These are phyloP conservation scores for Pterostichus madidus DNA, from an alignment of 2,888 invertebrate genomes.

Conservation along the genomic window DNA sequence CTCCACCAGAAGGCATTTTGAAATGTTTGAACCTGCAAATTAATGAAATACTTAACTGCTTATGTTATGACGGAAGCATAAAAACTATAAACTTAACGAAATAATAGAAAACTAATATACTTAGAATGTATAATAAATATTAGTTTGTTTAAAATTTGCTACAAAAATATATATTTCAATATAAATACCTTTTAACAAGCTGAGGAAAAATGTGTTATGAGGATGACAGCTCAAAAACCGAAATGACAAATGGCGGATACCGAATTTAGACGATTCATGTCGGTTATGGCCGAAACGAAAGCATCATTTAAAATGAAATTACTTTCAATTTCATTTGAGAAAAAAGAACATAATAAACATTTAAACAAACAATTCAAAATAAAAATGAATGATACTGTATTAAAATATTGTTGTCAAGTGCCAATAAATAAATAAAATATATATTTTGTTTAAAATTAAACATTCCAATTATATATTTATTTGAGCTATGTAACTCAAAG, in stretches of 20 bases:
- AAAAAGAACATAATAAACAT: slow-evolving; percentile 4
- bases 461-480: neutral
- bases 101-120: neutral
- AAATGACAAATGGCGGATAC: slow-evolving; percentile 49
- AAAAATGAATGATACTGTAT: too few species aligned
- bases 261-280: slow-evolving; percentile 19
- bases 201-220: slow-evolving; percentile 22
- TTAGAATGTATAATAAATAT: neutral
- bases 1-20: slow-evolving; percentile 83
- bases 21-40: neutral
- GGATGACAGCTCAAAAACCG: slow-evolving; percentile 46
- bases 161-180: neutral
- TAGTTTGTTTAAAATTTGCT: neutral
- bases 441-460: neutral
- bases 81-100: neutral
- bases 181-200: slow-evolving; percentile 9
- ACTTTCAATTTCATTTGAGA: neutral
- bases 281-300: slow-evolving; percentile 28
- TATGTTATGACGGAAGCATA: neutral
- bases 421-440: neutral
- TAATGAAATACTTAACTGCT: slow-evolving; percentile 9
- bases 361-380: neutral
- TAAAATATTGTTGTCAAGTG: too few species aligned
- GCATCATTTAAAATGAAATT: neutral
- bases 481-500: slow-evolving; percentile 21